Base-by-base conservation (phyloP, 2,888 invertebrate species). In the Drosophila paranaensis region DNA sequence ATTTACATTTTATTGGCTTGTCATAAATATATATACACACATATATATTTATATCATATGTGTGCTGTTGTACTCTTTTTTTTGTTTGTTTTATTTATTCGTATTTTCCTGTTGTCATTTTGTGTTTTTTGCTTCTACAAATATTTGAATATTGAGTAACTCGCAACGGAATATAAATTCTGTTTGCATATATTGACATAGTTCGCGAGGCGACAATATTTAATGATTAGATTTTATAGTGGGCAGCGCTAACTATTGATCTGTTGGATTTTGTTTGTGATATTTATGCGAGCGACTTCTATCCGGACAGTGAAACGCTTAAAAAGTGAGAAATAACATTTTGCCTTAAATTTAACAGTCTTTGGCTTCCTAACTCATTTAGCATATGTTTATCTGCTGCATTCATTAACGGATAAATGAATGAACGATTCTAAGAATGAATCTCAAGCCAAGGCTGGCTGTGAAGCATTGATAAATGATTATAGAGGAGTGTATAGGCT, bases 1-100 rank as follows among this genome's bases (percentile, higher is more conserved):
- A 84, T 84, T 86, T 73, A 89, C 90, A 85, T 84, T 84, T 84
- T 90, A 85, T 84, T 90, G 66, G 74, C 72, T 53, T 79, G 83
- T 86, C 81, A 82, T 71, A 75, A 79, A 82, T 74, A 69, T 51
- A 16, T 39, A 5, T 16, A 11, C 45, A 6, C 27, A 6, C 55
- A 33, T 72, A 61, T 48, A 13, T 33, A 6, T 16, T 1, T 58
- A 6, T 46, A 6, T 53, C 27, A 14, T 27, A 0, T 33, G 4
- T 51, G 46, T 40, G 35, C 40, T 14, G 8, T 67, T 62, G 20
- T 46, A 39, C 51, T 55, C 4, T 55, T 35, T 63, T 63, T 39
- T 73, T 56, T 64, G 45, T 78, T 65, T 72, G 42, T n/a, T 71
- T 61, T 56, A 60, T 65, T 69, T 62, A 60, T 63, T 61, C 45